Evolutionary conservation across 2,797 vertebrate genomes (phyloP).

Genomic region (Echeneis naucrates): DNA sequence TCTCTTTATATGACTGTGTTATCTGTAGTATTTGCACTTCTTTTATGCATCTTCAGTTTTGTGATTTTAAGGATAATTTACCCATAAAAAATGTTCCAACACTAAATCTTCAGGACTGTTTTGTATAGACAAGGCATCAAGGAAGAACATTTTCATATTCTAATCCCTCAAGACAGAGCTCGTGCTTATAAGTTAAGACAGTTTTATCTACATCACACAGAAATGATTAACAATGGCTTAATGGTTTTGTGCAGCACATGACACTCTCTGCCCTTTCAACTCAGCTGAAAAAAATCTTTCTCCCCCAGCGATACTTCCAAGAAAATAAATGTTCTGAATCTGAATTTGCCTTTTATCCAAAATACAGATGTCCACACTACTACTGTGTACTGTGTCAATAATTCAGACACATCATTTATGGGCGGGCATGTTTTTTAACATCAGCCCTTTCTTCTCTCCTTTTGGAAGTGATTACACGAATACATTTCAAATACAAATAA

Average conservation of each 20-base stretch:
- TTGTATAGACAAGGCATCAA: background rate
- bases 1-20: background rate
- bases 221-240: no score
- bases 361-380: background rate
- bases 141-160: background rate
- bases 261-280: no score
- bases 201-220: no score
- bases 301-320: background rate
- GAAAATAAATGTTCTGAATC: background rate
- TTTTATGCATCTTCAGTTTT: background rate
- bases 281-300: no score
- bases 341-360: background rate
- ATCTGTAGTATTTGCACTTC: background rate
- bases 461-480: background rate
- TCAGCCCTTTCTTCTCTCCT: background rate
- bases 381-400: slow-evolving; percentile 1
- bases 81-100: background rate
- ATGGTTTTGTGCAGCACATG: no score
- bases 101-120: background rate
- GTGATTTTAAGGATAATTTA: background rate
- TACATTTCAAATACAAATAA: slow-evolving; percentile 15
- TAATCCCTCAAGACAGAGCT: background rate
- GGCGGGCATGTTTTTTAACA: background rate
- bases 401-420: slow-evolving; percentile 1
- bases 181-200: no score